Evolutionary conservation across 2,113 vertebrate genomes (phyloP), one percentile per base, ranked within the genome.

Genomic region (Phoxinus phoxinus): DNA sequence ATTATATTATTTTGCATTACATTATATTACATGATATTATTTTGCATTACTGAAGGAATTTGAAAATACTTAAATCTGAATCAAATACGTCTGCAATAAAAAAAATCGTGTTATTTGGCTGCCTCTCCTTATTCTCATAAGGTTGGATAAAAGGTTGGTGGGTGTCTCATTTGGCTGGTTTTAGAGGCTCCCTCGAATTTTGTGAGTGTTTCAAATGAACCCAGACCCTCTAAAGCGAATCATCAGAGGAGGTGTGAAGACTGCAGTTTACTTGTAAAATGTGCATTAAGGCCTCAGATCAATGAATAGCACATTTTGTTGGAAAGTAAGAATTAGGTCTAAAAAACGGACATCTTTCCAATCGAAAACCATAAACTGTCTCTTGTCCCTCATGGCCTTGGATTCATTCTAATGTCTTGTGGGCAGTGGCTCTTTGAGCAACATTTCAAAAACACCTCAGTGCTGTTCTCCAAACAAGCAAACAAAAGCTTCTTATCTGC

Each of bases 401-500:
- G 35, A 71, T 71, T 73, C 30, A 21, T 76, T 76, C 4, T 72
- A 21, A n/a, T 41, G n/a, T 72, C 10, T 37, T n/a, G 21, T 72
- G 35, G 35, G 9, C 32, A 72, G 23, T 23, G 4, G 69, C 35
- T 72, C 21, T 41, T 71, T 71, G 65, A 21, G 9, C 19, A 71
- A 21, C 35, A 35, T 48, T 65, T 83, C 51, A 84, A 32, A 61
- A 58, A 81, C 13, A 58, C 69, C 59, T 83, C 56, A 65, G 71
- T 32, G 23, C 67, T 37, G 63, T 30, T n/a, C 37, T 58, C 27
- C 61, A 59, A 30, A 58, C 32, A 53, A 23, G 32, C 11, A 51
- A 56, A 88, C 56, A 84, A 81, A 90, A 84, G 80, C 75, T 30
- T 88, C 37, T 51, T 72, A 83, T 90, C 86, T 89, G 48, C 58